Base-by-base conservation (phyloP, 23 tunicate species). In the Clavelina lepadiformis region DNA sequence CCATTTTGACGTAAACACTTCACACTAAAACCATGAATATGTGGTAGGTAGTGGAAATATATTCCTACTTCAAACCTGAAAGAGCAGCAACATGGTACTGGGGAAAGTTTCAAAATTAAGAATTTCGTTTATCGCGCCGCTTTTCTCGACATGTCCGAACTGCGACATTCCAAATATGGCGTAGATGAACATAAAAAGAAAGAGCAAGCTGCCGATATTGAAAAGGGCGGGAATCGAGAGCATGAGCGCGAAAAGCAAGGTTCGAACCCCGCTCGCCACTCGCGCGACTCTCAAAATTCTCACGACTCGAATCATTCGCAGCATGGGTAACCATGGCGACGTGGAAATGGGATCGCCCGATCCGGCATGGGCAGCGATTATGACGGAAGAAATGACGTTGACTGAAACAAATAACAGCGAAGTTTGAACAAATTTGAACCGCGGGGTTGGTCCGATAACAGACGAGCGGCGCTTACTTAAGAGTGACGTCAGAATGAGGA, bases 81-180 rank as follows among this genome's bases (percentile, higher is more conserved):
- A 86, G 11, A 86, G 75, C 8, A 86, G 53, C 46, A 86, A 65
- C 46, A 86, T 78, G 30, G 95, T 66, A 67, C 78, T 86, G 7
- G 95, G 95, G 47, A 86, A 86, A 22, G 85, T 78, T 56, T 86
- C 85, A 66, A 86, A 86, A 34, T 86, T 86, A 0, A 86, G 52
- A 19, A 78, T 72, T 4, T 86, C 85, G 15, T 72, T 86, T 18
- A 86, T 65, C 8, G 83, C 95, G 28, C 77, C 95, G 20, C 65
- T 78, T 20, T 86, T 58, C 44, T 78, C 80, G 23, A 86, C 68
- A 46, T 65, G 76, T 22, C 74, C 54, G 59, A 86, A 86, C 32
- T 86, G 95, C 20, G 78, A 67, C 95, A 86, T 86, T 46, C 95
- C 95, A 63, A 86, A 78, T 7, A 86, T 86, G 26, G 95, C 85